These are phyloP conservation scores for Diabrotica balteata DNA, from an alignment of 2,888 invertebrate genomes.

Conservation along the genomic window DNA sequence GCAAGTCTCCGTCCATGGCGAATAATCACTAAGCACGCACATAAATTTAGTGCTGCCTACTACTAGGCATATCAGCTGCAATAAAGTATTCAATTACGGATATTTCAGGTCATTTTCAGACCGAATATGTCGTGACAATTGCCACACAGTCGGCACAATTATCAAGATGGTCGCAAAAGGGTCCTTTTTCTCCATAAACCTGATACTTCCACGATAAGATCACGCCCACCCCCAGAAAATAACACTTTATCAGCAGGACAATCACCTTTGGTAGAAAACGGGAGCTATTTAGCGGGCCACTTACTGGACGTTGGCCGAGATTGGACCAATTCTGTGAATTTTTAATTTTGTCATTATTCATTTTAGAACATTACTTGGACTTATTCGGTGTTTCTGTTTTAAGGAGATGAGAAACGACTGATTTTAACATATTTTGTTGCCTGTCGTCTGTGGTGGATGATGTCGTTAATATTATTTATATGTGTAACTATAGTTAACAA, in stretches of 20 bases:
- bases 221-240: constrained; percentile 26
- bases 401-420: no score
- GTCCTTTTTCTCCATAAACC: constrained; percentile 22
- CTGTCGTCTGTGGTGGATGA: no score
- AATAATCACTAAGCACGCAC: constrained; percentile 1
- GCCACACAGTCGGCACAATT: constrained; percentile 19
- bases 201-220: constrained; percentile 19
- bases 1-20: background rate
- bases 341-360: background rate
- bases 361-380: background rate
- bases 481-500: no score
- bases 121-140: constrained; percentile 22
- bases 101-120: constrained; percentile 16
- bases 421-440: no score
- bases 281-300: background rate
- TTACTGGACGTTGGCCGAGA: background rate
- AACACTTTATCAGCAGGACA: constrained; percentile 27
- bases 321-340: background rate
- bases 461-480: no score
- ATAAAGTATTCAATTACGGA: constrained; percentile 23
- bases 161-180: constrained; percentile 15
- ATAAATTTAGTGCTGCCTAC: background rate
- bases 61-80: constrained; percentile 2
- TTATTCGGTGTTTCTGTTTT: background rate
- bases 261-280: constrained; percentile 13